Evolutionary conservation across 1,140 invertebrate species (phyloP), one percentile per base, ranked within the genome.

Genomic region (Leptinotarsa undecemlineata): DNA sequence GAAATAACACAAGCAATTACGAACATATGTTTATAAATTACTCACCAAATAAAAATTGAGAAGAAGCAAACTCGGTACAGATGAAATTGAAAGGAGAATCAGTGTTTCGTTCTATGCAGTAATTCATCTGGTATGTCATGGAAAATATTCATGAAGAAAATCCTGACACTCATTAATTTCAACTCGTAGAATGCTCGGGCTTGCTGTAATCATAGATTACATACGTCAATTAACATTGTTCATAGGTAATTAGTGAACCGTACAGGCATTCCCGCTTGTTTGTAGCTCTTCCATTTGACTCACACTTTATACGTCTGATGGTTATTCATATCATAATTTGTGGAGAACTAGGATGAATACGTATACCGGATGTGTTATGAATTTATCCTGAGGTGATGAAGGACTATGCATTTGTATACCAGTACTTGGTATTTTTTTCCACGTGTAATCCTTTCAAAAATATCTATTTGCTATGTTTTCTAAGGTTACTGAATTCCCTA

Each of bases 231-330:
- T 33, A 64, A 33, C 63, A 33, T 64, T 64, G 63, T 64, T 64
- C 21, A 64, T 23, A 64, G 63, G 63, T 64, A 64, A 64, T 64
- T 64, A 64, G 63, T 64, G 63, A 15, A 64, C 51, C 51, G 51
- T 57, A 57, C 51, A 57, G 51, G 51, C 51, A 57, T 57, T 57
- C 51, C 51, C 51, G 51, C 15, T 57, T 57, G 51, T 57, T 57
- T 57, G 51, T 57, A 57, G 51, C 51, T 57, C n/a, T 17, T 57
- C 51, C 51, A 57, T 57, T 57, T 57, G 51, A 19, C 51, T 57
- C 51, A 57, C 51, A 57, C 51, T 3, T 57, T 57, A 57, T 57
- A 57, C n/a, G 51, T 57, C 51, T 57, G 14, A n/a, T 57, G 17
- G 51, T 57, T 57, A 17, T 57, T 57, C 51, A 57, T 57, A 57